Evolutionary conservation across 2,797 vertebrate genomes (phyloP).

Genomic region (Erpetoichthys calabaricus): DNA sequence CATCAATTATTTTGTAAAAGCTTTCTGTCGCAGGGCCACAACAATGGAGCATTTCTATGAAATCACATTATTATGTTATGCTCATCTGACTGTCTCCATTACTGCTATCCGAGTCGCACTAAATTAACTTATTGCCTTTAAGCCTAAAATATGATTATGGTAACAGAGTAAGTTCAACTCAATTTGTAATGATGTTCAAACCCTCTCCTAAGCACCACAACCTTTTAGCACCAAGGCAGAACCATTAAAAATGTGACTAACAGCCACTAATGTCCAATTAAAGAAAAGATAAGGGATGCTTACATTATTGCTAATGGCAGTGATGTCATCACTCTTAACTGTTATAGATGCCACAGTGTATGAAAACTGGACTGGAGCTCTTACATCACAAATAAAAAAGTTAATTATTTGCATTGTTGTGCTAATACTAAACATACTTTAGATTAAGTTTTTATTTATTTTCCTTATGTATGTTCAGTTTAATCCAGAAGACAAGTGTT

Average conservation of each 20-base stretch:
- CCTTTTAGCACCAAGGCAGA: conserved; percentile 22
- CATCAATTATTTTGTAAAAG: conserved; percentile 18
- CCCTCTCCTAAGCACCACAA: conserved; percentile 22
- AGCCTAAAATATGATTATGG: conserved; percentile 24
- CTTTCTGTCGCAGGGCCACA: conserved; percentile 18
- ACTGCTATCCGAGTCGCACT: conserved; percentile 21
- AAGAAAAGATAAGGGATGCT: conserved; percentile 9
- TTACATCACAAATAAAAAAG: too few species aligned
- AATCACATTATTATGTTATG: conserved; percentile 30
- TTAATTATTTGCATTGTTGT: too few species aligned
- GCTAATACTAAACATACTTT: too few species aligned
- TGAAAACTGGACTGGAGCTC: too few species aligned
- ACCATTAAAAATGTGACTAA: conserved; percentile 25
- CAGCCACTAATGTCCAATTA: conserved; percentile 15
- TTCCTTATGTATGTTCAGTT: too few species aligned
- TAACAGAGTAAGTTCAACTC: conserved; percentile 29
- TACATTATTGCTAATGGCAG: conserved; percentile 2
- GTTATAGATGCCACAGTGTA: too few species aligned
- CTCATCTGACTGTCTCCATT: conserved; percentile 27
- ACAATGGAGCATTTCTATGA: conserved; percentile 28
- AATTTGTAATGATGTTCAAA: conserved; percentile 28
- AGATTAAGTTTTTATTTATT: too few species aligned
- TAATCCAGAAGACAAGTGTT: too few species aligned
- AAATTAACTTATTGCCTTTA: conserved; percentile 32
- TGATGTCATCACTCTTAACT: conserved; percentile 1